Evolutionary conservation across 2,888 invertebrate species (phyloP).

Genomic region (Sinhomidia bicolor): DNA sequence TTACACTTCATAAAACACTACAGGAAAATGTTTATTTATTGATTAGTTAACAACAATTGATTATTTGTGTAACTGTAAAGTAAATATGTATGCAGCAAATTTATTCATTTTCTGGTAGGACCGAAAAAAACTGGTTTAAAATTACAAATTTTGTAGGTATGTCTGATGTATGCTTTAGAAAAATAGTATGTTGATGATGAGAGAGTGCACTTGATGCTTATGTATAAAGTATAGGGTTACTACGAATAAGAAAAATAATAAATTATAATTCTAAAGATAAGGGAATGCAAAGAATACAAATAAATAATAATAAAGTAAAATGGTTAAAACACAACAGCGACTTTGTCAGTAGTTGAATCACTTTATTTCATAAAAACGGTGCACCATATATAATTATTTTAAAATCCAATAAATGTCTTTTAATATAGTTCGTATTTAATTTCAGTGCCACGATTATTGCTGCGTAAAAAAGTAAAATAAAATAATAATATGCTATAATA

Average conservation of each 20-base stretch:
- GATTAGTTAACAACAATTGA: not conserved
- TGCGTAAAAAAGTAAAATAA: no score
- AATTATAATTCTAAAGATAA: constrained; percentile 16
- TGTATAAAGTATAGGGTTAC: constrained; percentile 33
- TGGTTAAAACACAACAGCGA: not conserved
- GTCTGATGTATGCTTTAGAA: not conserved
- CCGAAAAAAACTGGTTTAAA: not conserved
- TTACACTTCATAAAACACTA: constrained; percentile 32
- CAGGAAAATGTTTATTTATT: constrained; percentile 8
- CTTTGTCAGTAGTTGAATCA: no score
- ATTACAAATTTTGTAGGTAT: not conserved
- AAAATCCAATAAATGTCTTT: not conserved
- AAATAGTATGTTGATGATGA: not conserved
- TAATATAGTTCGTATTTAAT: no score
- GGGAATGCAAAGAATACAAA: constrained; percentile 47
- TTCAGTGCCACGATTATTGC: no score
- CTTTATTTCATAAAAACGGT: no score
- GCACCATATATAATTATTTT: not conserved
- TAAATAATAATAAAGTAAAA: not conserved
- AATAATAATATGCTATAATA: not conserved
- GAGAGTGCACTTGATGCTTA: constrained; percentile 51
- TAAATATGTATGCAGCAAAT: not conserved
- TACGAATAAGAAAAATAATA: constrained; percentile 16
- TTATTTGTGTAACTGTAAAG: not conserved
- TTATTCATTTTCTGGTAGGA: not conserved